phyloP scores from a whole-genome alignment of 2,113 vertebrate species.

The Pluvialis apricaria region DNA sequence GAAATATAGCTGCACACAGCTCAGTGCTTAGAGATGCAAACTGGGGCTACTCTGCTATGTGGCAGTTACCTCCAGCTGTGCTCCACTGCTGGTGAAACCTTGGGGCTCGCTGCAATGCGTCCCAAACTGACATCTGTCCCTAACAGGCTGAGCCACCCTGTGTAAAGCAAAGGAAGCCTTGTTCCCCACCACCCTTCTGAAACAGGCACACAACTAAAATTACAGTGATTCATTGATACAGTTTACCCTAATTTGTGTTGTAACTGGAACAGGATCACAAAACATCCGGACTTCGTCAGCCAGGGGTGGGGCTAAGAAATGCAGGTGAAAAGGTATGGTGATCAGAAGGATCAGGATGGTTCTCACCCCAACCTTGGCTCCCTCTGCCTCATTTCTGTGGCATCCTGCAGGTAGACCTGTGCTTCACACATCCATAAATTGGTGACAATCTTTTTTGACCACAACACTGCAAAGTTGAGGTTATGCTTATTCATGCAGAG shows the following conservation, averaged over 20 bases:
- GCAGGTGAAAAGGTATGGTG: neutral
- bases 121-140: neutral
- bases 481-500: neutral
- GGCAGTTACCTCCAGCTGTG: neutral
- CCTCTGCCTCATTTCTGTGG: neutral
- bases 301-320: neutral
- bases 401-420: neutral
- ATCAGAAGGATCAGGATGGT: neutral
- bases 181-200: neutral
- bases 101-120: neutral
- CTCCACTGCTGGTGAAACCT: neutral
- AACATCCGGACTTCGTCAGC: neutral
- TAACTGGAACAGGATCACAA: neutral
- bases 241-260: neutral
- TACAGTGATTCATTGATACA: fast-evolving
- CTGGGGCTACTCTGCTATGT: neutral
- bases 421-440: neutral
- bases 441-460: neutral
- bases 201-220: neutral
- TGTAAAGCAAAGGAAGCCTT: neutral
- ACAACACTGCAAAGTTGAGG: neutral
- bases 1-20: neutral
- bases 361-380: neutral
- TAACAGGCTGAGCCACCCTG: neutral
- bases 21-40: neutral